Percentiles rank a stretch among this genome's conserved stretches.
phyloP scores from a whole-genome alignment of 1,140 invertebrate species.

The Cherax destructor region DNA sequence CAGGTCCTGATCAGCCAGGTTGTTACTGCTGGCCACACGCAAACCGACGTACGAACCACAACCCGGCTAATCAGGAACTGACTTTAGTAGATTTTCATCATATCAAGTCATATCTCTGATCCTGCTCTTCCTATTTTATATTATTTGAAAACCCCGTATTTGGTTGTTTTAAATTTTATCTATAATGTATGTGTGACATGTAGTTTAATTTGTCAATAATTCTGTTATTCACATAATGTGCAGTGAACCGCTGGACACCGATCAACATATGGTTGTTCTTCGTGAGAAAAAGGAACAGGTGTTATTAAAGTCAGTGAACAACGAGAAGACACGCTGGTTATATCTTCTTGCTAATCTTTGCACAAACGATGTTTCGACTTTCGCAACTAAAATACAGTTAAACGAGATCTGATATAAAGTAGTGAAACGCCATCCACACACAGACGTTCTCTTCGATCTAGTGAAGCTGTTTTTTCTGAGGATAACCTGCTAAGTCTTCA shows the following conservation, averaged over 20 bases:
- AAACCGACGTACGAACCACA: too few species aligned
- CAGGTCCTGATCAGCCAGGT: too few species aligned
- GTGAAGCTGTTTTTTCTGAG: slow-evolving; percentile 12
- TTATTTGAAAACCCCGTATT: too few species aligned
- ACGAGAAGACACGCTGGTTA: background rate
- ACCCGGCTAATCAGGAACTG: too few species aligned
- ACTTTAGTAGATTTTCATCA: too few species aligned
- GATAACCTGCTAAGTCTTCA: slow-evolving; percentile 11
- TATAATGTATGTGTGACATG: too few species aligned
- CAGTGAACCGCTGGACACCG: background rate
- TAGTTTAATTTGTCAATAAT: too few species aligned
- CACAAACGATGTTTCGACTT: background rate
- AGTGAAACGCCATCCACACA: background rate
- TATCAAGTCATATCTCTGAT: too few species aligned
- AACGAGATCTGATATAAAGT: slow-evolving; percentile 10
- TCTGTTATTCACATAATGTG: background rate
- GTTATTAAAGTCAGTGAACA: background rate
- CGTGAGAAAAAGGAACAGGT: background rate
- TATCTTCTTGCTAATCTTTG: background rate
- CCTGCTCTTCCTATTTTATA: too few species aligned
- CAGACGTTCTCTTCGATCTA: slow-evolving; percentile 7
- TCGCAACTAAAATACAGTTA: background rate
- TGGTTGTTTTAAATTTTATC: too few species aligned
- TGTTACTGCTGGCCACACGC: too few species aligned
- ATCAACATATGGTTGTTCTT: background rate